Evolutionary conservation across 2,888 invertebrate species (phyloP).

Genomic region (Acleris sparsana): DNA sequence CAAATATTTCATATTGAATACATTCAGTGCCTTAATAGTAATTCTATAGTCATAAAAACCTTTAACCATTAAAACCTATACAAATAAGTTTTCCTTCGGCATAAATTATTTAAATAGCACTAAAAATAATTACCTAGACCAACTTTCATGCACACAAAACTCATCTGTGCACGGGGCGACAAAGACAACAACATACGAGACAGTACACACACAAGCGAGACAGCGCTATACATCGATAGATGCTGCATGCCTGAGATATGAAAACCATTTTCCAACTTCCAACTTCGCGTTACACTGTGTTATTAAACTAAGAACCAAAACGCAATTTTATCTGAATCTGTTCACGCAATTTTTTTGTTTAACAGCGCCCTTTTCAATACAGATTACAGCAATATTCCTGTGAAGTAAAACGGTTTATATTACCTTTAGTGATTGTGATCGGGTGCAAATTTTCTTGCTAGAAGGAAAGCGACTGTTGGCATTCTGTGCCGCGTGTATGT

Average conservation of each 20-base stretch:
- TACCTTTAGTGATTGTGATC: constrained; percentile 4
- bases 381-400: background rate
- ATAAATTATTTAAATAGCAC: constrained; percentile 37
- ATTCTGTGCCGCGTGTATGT: constrained; percentile 44
- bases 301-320: background rate
- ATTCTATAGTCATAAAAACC: constrained; percentile 10
- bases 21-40: background rate
- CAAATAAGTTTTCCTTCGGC: constrained; percentile 27
- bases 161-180: constrained; percentile 20
- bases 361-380: background rate
- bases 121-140: constrained; percentile 37
- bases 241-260: constrained; percentile 27
- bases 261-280: constrained; percentile 20
- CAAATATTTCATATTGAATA: background rate
- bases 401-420: background rate
- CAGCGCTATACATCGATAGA: constrained; percentile 36
- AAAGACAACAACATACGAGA: constrained; percentile 11
- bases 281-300: constrained; percentile 5
- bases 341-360: background rate
- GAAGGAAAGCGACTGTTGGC: constrained; percentile 28
- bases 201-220: constrained; percentile 9
- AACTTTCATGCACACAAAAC: constrained; percentile 33
- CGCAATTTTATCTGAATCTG: background rate
- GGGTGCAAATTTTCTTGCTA: constrained; percentile 27
- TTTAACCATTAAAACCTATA: constrained; percentile 26